These are phyloP conservation scores for Troglohyphantes excavatus DNA, from an alignment of 2,888 invertebrate genomes.

Conservation along the genomic window DNA sequence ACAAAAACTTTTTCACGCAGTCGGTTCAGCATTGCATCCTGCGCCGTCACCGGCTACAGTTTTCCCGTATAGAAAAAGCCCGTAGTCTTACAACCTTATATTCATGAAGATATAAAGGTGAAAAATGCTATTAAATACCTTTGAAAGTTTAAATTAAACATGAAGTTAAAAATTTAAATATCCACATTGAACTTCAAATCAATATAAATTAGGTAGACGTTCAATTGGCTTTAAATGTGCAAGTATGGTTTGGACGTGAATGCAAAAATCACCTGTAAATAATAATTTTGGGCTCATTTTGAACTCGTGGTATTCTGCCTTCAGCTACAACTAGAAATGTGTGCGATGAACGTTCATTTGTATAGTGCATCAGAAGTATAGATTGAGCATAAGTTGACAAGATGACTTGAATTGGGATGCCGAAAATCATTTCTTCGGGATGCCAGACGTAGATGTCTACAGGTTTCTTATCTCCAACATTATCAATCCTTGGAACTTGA, in stretches of 20 bases:
- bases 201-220: too few species aligned
- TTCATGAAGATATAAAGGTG: too few species aligned
- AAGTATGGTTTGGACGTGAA: too few species aligned
- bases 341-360: neutral
- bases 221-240: too few species aligned
- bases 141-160: neutral
- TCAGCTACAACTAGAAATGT: slow-evolving; percentile 54
- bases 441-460: slow-evolving; percentile 73
- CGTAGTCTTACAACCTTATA: too few species aligned
- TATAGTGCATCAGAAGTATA: slow-evolving; percentile 44
- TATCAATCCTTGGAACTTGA: neutral
- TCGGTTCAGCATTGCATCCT: too few species aligned
- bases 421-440: slow-evolving; percentile 15
- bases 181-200: too few species aligned
- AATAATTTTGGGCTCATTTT: slow-evolving; percentile 49
- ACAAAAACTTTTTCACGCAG: too few species aligned
- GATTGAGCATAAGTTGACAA: slow-evolving; percentile 58
- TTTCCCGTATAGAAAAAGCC: too few species aligned
- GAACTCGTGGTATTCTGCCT: slow-evolving; percentile 50
- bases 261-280: slow-evolving; percentile 53
- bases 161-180: neutral
- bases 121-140: too few species aligned
- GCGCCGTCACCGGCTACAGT: too few species aligned
- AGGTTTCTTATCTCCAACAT: neutral
- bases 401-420: slow-evolving; percentile 28